Evolutionary conservation across 2,888 invertebrate genomes (phyloP).

Genomic region (Magallana nippona): DNA sequence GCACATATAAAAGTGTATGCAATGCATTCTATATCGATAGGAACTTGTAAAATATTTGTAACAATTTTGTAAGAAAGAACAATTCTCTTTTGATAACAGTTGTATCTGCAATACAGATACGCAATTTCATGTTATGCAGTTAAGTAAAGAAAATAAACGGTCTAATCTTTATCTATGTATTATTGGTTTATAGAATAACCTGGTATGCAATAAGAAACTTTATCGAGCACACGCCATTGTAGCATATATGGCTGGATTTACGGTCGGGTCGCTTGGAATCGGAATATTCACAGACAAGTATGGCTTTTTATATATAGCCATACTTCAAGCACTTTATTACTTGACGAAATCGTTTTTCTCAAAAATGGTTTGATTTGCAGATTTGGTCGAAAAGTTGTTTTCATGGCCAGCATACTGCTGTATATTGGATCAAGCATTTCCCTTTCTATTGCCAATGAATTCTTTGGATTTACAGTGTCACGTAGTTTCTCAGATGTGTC

Average conservation of each 20-base stretch:
- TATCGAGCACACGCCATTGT: constrained; percentile 45
- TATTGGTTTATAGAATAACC: constrained; percentile 30
- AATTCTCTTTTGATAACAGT: too few relatives aligned
- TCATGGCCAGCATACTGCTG: constrained; percentile 37
- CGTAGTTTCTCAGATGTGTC: constrained; percentile 47
- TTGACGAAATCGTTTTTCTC: background rate
- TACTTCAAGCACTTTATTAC: too few relatives aligned
- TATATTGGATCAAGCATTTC: constrained; percentile 39
- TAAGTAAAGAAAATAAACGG: too few relatives aligned
- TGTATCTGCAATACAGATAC: too few relatives aligned
- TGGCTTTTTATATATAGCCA: background rate
- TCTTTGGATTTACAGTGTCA: constrained; percentile 36
- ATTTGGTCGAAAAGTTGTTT: constrained; percentile 44
- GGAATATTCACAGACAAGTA: constrained; percentile 46
- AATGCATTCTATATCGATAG: too few relatives aligned
- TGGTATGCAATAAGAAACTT: constrained; percentile 44
- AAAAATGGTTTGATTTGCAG: constrained; percentile 2
- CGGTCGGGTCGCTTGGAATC: constrained; percentile 35
- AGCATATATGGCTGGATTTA: constrained; percentile 45
- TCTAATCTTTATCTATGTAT: too few relatives aligned
- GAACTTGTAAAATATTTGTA: too few relatives aligned
- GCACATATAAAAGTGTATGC: too few relatives aligned
- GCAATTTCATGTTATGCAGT: too few relatives aligned
- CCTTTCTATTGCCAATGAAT: constrained; percentile 37
- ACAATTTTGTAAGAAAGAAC: too few relatives aligned